Evolutionary conservation across 2,797 vertebrate species (phyloP).

Genomic region (Oreonectes daqikongensis): DNA sequence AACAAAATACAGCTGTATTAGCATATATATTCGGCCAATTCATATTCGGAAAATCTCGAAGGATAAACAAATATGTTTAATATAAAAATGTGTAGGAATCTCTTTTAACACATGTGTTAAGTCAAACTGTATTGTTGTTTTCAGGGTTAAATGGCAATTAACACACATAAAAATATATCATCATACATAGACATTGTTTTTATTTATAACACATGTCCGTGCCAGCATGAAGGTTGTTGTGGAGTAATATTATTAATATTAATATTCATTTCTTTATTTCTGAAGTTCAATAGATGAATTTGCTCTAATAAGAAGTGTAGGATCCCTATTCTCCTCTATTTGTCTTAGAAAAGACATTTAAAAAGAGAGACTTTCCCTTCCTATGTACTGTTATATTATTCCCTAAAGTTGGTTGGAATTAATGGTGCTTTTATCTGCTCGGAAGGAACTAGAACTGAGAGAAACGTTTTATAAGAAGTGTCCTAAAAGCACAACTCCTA

Average conservation of each 20-base stretch:
- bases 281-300: too few relatives aligned
- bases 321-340: too few relatives aligned
- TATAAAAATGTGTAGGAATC: not conserved
- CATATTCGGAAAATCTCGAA: not conserved
- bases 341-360: too few relatives aligned
- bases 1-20: not conserved
- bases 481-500: not conserved
- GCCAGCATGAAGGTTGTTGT: too few relatives aligned
- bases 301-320: too few relatives aligned
- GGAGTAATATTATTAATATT: too few relatives aligned
- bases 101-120: not conserved
- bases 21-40: slow-evolving; percentile 27
- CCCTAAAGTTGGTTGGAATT: not conserved
- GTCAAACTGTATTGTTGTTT: not conserved
- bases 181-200: too few relatives aligned
- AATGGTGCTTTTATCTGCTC: not conserved
- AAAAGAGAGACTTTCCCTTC: too few relatives aligned
- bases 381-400: not conserved
- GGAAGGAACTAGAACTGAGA: not conserved
- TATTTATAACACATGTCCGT: too few relatives aligned
- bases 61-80: slow-evolving; percentile 11
- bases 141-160: not conserved
- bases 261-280: too few relatives aligned
- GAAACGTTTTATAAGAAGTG: not conserved
- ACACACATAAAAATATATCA: too few relatives aligned